Percentiles rank a stretch among this genome's conserved stretches.
Conservation (phyloP, 2,113 vertebrate genomes). For the Protobothrops mucrosquamatus region DNA sequence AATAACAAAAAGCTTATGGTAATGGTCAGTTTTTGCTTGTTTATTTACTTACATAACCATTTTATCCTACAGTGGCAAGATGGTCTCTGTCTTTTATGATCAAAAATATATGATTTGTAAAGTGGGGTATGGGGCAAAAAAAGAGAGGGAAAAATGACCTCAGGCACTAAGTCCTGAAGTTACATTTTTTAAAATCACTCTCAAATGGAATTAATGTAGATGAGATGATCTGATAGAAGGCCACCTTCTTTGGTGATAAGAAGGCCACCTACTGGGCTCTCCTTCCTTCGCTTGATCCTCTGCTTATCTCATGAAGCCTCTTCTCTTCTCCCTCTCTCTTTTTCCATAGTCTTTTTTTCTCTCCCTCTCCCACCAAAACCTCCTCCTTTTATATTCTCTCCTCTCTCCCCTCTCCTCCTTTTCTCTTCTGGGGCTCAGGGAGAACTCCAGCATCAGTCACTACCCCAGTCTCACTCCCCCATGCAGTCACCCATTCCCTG, state of each 20-base stretch:
- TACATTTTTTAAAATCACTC: neutral
- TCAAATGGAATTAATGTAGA: neutral
- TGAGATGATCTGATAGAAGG: neutral
- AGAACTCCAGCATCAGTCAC: too few relatives aligned
- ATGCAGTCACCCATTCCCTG: too few relatives aligned
- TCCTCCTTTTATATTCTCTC: too few relatives aligned
- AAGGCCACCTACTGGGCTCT: too few relatives aligned
- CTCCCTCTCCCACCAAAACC: too few relatives aligned
- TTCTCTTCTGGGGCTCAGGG: too few relatives aligned
- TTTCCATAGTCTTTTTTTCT: too few relatives aligned
- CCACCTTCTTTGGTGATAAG: neutral
- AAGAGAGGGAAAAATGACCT: neutral
- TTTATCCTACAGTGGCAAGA: neutral
- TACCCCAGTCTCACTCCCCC: too few relatives aligned
- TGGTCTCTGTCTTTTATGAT: neutral
- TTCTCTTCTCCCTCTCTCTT: too few relatives aligned
- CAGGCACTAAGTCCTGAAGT: neutral
- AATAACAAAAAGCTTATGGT: neutral
- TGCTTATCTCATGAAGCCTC: too few relatives aligned
- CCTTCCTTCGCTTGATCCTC: too few relatives aligned
- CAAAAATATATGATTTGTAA: neutral
- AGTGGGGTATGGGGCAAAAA: neutral
- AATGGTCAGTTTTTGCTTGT: constrained; percentile 42
- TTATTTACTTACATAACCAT: constrained; percentile 7
- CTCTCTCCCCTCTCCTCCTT: too few relatives aligned